Percentiles rank a stretch among this genome's conserved stretches.
These are phyloP conservation scores for Aphaenogaster floridana DNA, from an alignment of 1,140 invertebrate species.

Conservation along the genomic window DNA sequence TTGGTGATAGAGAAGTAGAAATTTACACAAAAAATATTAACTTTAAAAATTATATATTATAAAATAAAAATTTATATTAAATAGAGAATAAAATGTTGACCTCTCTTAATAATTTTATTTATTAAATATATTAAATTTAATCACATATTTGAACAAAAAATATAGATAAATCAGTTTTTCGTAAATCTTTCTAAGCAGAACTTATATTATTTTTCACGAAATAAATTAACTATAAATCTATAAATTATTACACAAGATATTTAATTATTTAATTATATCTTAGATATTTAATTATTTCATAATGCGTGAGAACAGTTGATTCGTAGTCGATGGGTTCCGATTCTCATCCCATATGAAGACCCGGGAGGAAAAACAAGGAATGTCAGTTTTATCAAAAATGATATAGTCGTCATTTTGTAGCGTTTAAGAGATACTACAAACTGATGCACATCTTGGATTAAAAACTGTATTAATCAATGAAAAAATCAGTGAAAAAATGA, in stretches of 20 bases:
- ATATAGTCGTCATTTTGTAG: no score
- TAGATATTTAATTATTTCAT: background rate
- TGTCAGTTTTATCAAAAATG: no score
- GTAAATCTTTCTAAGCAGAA: background rate
- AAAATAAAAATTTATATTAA: background rate
- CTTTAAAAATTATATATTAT: slow-evolving; percentile 5
- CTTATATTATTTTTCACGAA: background rate
- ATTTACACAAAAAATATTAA: slow-evolving; percentile 14
- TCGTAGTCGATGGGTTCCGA: background rate
- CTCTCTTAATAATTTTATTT: slow-evolving; percentile 3
- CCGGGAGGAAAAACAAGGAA: no score
- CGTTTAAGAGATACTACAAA: no score
- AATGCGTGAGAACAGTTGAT: background rate
- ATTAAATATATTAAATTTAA: background rate
- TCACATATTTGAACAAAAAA: background rate
- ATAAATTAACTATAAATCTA: background rate
- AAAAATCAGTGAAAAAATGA: no score
- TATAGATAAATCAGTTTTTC: background rate
- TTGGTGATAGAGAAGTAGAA: background rate
- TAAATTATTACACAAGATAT: background rate
- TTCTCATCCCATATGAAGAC: background rate
- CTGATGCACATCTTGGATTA: no score
- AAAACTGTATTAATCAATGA: no score
- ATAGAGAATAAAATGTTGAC: background rate
- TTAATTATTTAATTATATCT: background rate